phyloP scores from a whole-genome alignment of 2,888 invertebrate genomes.

The Bhutanitis thaidina region DNA sequence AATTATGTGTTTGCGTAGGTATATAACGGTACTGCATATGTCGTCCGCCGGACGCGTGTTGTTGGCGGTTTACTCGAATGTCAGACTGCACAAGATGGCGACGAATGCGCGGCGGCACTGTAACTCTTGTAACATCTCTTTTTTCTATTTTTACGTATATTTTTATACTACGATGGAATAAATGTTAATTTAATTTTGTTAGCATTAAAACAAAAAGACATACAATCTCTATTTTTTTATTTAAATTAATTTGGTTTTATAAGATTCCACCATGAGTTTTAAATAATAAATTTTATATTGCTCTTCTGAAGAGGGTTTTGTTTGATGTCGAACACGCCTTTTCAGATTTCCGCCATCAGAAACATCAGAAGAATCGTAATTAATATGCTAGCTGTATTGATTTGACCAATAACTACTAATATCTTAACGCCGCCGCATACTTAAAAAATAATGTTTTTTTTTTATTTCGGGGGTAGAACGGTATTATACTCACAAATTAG shows the following conservation, averaged over 20 bases:
- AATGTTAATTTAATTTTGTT: conserved; percentile 78
- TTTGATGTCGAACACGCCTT: conserved; percentile 19
- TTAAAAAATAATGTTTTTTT: too few relatives aligned
- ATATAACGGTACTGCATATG: conserved; percentile 30
- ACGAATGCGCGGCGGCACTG: conserved; percentile 37
- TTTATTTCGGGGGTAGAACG: too few relatives aligned
- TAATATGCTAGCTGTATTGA: too few relatives aligned
- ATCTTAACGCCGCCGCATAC: too few relatives aligned
- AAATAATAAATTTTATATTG: conserved; percentile 73
- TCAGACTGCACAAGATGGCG: conserved; percentile 21
- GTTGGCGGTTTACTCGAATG: conserved; percentile 6
- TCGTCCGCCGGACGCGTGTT: conserved; percentile 21
- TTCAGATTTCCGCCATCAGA: conserved; percentile 9
- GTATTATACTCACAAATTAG: too few relatives aligned
- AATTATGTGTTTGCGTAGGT: background rate
- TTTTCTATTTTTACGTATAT: conserved; percentile 77
- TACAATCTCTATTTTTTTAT: conserved; percentile 70
- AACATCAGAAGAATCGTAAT: too few relatives aligned
- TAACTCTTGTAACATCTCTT: conserved; percentile 47
- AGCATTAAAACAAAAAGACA: conserved; percentile 79
- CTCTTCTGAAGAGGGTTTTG: conserved; percentile 61
- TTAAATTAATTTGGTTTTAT: conserved; percentile 47
- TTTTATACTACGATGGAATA: conserved; percentile 77
- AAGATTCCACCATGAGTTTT: conserved; percentile 60
- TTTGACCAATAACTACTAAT: too few relatives aligned